A percentile compares a stretch with the other conserved stretches of the same genome.
Evolutionary conservation across 2,888 invertebrate species (phyloP).

Genomic region (Heteropelma amictum): DNA sequence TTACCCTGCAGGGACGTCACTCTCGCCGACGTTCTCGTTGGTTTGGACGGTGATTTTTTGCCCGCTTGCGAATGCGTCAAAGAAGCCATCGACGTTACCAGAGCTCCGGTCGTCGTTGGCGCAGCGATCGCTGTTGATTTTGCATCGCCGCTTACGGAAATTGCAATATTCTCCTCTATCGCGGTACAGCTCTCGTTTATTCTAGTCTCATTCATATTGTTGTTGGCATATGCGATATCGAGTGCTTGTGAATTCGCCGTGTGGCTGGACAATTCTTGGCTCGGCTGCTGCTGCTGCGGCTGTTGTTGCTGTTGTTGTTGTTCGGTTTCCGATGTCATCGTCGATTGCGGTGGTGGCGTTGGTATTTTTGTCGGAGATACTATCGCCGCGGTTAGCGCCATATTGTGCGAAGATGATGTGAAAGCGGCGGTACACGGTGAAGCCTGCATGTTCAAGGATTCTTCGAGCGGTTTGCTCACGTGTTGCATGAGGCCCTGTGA

Average conservation of each 20-base stretch:
- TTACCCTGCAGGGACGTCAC: conserved; percentile 82
- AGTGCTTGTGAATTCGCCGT: conserved; percentile 12
- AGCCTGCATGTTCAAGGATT: conserved; percentile 77
- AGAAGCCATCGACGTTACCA: conserved; percentile 34
- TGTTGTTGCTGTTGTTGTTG: conserved; percentile 57
- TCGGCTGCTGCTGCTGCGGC: conserved; percentile 22
- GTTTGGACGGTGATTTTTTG: conserved; percentile 81
- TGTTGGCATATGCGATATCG: conserved; percentile 28
- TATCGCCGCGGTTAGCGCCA: conserved; percentile 89
- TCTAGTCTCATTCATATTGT: conserved; percentile 54
- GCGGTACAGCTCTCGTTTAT: conserved; percentile 27
- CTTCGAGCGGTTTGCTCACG: conserved; percentile 80
- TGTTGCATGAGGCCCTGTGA: conserved; percentile 79
- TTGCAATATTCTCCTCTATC: conserved; percentile 12
- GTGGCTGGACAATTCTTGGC: conserved; percentile 17
- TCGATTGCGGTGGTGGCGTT: conserved; percentile 76
- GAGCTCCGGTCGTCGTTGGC: neutral
- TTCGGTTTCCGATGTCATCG: conserved; percentile 24
- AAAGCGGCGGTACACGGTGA: conserved; percentile 87
- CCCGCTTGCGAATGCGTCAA: conserved; percentile 68
- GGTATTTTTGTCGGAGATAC: conserved; percentile 81
- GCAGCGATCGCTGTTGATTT: neutral
- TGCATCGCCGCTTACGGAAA: neutral
- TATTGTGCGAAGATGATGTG: conserved; percentile 89
- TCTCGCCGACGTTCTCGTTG: conserved; percentile 82